A percentile compares a stretch with the other conserved stretches of the same genome.
Evolutionary conservation across 2,797 vertebrate genomes (phyloP).

Genomic region (Pelochelys cantorii): DNA sequence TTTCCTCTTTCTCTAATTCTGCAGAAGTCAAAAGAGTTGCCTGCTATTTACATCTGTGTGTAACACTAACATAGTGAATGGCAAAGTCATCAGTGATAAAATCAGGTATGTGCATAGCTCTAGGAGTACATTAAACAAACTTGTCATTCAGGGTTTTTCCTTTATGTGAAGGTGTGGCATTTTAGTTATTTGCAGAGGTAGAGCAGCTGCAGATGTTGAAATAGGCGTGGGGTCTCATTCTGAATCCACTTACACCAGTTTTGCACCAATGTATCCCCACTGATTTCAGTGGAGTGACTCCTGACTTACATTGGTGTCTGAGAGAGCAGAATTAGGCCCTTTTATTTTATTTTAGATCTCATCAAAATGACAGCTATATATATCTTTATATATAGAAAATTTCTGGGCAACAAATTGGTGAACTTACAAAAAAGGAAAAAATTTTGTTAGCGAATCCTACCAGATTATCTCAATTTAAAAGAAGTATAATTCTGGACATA

Average conservation of each 20-base stretch:
- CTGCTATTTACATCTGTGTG: conserved; percentile 18
- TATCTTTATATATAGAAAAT: background rate
- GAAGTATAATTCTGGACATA: conserved; percentile 9
- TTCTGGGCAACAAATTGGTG: background rate
- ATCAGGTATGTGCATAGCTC: conserved; percentile 34
- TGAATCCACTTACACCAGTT: background rate
- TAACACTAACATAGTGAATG: conserved; percentile 19
- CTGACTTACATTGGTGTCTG: background rate
- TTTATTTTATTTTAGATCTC: background rate
- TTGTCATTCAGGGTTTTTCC: fast-evolving
- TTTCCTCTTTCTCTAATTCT: conserved; percentile 11
- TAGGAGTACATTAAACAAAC: background rate
- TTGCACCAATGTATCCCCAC: background rate
- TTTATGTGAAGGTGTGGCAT: background rate
- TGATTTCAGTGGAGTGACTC: background rate
- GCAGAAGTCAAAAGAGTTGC: conserved; percentile 24
- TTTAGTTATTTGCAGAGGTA: background rate
- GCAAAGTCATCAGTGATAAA: background rate
- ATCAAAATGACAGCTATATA: background rate
- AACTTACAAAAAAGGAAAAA: background rate
- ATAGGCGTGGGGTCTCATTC: background rate
- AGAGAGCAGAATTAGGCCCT: background rate
- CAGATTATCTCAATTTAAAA: conserved; percentile 41
- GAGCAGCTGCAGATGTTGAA: background rate
- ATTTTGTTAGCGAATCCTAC: conserved; percentile 44